Conservation (phyloP, 2,888 invertebrate species). For the Standfussiana lucernea region DNA sequence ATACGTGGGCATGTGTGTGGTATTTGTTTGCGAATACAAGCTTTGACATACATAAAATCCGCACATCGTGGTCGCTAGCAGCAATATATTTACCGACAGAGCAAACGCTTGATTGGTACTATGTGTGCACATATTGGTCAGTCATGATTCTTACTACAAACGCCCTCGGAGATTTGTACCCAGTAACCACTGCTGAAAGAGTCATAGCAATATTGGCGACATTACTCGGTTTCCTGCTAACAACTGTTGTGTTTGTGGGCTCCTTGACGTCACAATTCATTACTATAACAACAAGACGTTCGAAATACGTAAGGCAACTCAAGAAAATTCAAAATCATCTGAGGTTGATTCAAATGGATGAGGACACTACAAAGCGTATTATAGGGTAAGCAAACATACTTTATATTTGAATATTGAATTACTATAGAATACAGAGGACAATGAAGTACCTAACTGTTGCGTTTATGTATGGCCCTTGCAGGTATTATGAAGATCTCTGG, state of each 20-base stretch:
- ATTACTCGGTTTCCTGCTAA: conserved; percentile 85
- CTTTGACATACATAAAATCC: conserved; percentile 80
- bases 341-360: conserved; percentile 84
- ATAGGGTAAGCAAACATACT: conserved; percentile 76
- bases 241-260: conserved; percentile 88
- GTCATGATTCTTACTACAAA: conserved; percentile 87
- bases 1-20: conserved; percentile 88
- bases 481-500: conserved; percentile 90
- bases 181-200: conserved; percentile 84
- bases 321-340: conserved; percentile 86
- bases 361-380: conserved; percentile 82
- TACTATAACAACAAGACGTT: conserved; percentile 86
- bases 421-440: neutral
- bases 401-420: neutral
- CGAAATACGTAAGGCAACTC: conserved; percentile 85
- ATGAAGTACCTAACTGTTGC: neutral
- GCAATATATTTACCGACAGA: conserved; percentile 84
- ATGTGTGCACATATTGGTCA: conserved; percentile 87
- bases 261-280: conserved; percentile 89
- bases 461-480: conserved; percentile 57
- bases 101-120: conserved; percentile 85
- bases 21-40: conserved; percentile 83
- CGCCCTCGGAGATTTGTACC: conserved; percentile 87
- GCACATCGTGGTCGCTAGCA: conserved; percentile 83
- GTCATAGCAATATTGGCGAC: conserved; percentile 82